Evolutionary conservation across 1,140 invertebrate species (phyloP), one percentile per base, ranked within the genome.

Genomic region (Macrostomum lignano): DNA sequence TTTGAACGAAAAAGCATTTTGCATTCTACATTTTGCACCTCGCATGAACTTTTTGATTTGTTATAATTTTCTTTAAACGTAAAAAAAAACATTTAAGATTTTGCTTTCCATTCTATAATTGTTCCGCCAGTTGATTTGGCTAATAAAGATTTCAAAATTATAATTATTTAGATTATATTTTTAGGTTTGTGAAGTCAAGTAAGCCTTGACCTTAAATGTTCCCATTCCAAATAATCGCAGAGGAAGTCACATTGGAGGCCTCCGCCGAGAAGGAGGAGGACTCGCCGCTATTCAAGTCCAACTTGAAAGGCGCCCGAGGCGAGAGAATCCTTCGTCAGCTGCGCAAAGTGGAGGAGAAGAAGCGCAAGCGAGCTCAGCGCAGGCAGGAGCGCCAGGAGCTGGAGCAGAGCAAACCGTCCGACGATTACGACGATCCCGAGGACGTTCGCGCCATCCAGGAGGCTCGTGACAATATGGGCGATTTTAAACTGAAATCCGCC

Each of bases 401-500:
- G 28, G 47, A 55, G 21, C 21, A 70, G 67, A 69, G 67, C 67
- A 51, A 61, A 39, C 43, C 53, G 22, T 55, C 69, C 37, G 55
- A 64, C 17, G 63, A 69, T 48, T 65, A 70, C 38, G 57, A 60
- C 33, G 52, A 56, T 36, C 52, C 58, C 3, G 41, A 45, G 0
- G 55, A 57, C 33, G 47, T 67, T 33, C 52, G 56, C 10, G 63
- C 64, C 2, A 66, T 78, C 19, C 60, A 65, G 33, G 57, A 69
- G 31, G 72, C 73, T 0, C 64, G 67, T 46, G 58, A 60, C 9
- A 68, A 68, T 14, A 70, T 77, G 42, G 75, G 75, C 1, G 71
- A 78, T 55, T 73, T 68, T 40, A 69, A 73, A 44, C 55, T 82
- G 1, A 79, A 79, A 52, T 67, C 65, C 3, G 65, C 66, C 13